These are phyloP conservation scores for Lutraria lutraria DNA, from an alignment of 2,888 invertebrate species.

Conservation along the genomic window DNA sequence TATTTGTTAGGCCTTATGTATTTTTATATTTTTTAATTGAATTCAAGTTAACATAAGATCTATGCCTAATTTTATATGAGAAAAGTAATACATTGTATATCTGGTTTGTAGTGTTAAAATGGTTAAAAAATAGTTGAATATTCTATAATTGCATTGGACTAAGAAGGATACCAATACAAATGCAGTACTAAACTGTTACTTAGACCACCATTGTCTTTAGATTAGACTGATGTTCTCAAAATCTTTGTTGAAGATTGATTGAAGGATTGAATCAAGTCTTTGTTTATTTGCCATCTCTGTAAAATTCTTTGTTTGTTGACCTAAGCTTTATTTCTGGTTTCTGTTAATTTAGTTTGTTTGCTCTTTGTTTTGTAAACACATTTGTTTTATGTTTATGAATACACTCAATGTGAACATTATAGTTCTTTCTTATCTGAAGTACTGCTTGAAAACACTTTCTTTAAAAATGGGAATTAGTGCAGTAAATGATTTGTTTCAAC, in stretches of 20 bases:
- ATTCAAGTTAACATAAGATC: too few species aligned
- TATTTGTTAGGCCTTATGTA: too few species aligned
- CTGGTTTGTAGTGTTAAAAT: too few species aligned
- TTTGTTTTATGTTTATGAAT: slow-evolving; percentile 52
- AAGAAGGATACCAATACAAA: too few species aligned
- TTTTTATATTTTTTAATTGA: too few species aligned
- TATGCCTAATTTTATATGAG: too few species aligned
- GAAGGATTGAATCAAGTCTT: not conserved
- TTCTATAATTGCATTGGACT: too few species aligned
- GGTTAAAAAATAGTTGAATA: too few species aligned
- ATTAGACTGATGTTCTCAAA: too few species aligned
- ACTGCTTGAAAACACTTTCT: slow-evolving; percentile 45
- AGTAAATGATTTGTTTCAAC: slow-evolving; percentile 27
- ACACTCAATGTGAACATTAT: slow-evolving; percentile 36
- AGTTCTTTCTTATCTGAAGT: slow-evolving; percentile 42
- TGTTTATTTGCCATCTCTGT: not conserved
- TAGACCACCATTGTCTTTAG: too few species aligned
- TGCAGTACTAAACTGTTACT: too few species aligned
- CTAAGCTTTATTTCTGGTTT: slow-evolving; percentile 42
- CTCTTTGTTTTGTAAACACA: slow-evolving; percentile 54
- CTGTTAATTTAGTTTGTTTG: slow-evolving; percentile 48
- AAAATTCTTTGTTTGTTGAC: slow-evolving; percentile 32
- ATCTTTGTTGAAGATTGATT: not conserved
- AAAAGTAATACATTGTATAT: too few species aligned
- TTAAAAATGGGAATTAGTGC: slow-evolving; percentile 38